phyloP scores from a whole-genome alignment of 2,888 invertebrate genomes.

The Plebejus anna region DNA sequence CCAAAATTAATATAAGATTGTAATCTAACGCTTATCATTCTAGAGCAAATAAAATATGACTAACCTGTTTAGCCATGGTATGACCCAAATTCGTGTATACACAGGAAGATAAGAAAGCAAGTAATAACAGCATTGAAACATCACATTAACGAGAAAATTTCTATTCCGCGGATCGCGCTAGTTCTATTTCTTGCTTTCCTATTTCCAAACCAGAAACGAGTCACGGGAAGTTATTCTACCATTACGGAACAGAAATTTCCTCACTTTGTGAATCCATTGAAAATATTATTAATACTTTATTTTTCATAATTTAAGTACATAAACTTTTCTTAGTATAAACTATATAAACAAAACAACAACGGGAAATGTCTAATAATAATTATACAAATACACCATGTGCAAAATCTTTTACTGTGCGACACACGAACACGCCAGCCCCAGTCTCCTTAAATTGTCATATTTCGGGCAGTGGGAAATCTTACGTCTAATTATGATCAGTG shows the following conservation, averaged over 20 bases:
- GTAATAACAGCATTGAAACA: constrained; percentile 64
- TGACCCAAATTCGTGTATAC: constrained; percentile 62
- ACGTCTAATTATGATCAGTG: constrained; percentile 30
- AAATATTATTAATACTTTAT: constrained; percentile 36
- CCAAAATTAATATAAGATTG: constrained; percentile 32
- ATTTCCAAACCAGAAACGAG: constrained; percentile 44
- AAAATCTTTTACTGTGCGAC: constrained; percentile 39
- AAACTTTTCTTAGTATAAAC: constrained; percentile 34
- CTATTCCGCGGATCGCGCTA: constrained; percentile 63
- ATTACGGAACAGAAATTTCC: constrained; percentile 76
- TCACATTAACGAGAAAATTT: constrained; percentile 76
- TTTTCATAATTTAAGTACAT: constrained; percentile 40
- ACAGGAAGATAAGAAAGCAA: constrained; percentile 76
- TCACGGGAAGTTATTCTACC: constrained; percentile 64
- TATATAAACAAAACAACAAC: constrained; percentile 51
- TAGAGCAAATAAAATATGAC: constrained; percentile 61
- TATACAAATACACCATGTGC: constrained; percentile 37
- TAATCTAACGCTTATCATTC: constrained; percentile 49
- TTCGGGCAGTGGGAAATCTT: constrained; percentile 41
- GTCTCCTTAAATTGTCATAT: constrained; percentile 39
- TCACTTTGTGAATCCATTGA: constrained; percentile 56
- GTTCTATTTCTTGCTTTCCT: constrained; percentile 72
- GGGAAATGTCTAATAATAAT: constrained; percentile 47
- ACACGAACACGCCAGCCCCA: constrained; percentile 34
- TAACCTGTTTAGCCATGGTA: constrained; percentile 52